Evolutionary conservation across 2,797 vertebrate genomes (phyloP).

Genomic region (Hippopotamyrus pictus): DNA sequence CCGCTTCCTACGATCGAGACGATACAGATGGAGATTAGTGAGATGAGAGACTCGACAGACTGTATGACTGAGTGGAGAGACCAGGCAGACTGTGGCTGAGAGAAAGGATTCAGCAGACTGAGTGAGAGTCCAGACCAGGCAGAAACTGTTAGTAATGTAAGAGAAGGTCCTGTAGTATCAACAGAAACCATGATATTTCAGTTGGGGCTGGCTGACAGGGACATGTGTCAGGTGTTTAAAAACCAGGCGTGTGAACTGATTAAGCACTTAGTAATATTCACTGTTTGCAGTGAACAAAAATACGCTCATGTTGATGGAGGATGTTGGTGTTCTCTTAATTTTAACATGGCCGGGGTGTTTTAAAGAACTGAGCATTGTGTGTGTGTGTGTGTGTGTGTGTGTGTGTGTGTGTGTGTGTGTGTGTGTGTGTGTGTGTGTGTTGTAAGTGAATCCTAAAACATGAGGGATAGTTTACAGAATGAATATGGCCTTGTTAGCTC

Average conservation of each 20-base stretch:
- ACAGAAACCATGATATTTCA: background rate
- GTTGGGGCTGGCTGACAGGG: background rate
- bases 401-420: background rate
- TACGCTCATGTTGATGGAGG: background rate
- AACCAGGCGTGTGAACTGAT: background rate
- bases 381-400: background rate
- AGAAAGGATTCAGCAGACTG: background rate
- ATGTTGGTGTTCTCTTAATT: background rate
- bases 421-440: background rate
- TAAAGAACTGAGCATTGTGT: background rate
- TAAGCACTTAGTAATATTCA: background rate
- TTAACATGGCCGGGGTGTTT: background rate
- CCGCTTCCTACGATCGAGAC: background rate
- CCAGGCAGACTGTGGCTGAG: slow-evolving; percentile 27
- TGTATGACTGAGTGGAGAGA: slow-evolving; percentile 33
- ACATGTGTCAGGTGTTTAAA: background rate
- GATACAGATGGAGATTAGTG: background rate
- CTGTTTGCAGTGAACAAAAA: slow-evolving; percentile 5
- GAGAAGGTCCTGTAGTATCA: slow-evolving; percentile 8
- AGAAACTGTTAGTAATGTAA: slow-evolving; percentile 10
- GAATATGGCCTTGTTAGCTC: background rate
- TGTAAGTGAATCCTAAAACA: background rate
- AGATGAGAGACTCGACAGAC: slow-evolving; percentile 12
- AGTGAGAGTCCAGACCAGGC: slow-evolving; percentile 15
- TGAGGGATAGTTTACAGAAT: slow-evolving; percentile 9